phyloP scores from a whole-genome alignment of 2,797 vertebrate species.

The Phalanger gymnotis region DNA sequence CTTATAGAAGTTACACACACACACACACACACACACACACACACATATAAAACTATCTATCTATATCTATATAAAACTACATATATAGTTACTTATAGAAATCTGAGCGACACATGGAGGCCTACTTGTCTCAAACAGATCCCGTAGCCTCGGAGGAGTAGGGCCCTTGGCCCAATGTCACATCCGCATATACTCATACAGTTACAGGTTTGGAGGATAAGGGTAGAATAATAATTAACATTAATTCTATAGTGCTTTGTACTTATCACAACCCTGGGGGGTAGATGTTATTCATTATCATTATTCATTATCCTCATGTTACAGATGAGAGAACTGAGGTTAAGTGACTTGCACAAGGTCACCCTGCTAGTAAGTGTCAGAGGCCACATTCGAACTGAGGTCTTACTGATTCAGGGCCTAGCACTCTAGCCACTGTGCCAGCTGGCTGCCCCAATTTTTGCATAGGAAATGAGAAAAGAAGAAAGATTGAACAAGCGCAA shows the following conservation, averaged over 20 bases:
- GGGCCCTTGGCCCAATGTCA: too few relatives aligned
- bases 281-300: background rate
- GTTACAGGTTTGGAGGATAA: too few relatives aligned
- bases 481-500: background rate
- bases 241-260: background rate
- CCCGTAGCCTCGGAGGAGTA: too few relatives aligned
- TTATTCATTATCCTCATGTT: background rate
- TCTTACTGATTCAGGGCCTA: background rate
- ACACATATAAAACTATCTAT: too few relatives aligned
- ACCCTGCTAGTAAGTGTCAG: background rate
- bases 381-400: background rate
- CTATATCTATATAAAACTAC: too few relatives aligned
- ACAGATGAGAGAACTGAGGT: background rate
- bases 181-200: too few relatives aligned
- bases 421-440: background rate
- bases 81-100: background rate
- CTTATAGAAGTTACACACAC: too few relatives aligned
- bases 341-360: background rate
- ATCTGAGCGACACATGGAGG: background rate
- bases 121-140: too few relatives aligned
- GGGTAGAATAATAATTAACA: background rate
- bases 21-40: too few relatives aligned
- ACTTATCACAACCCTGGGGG: background rate
- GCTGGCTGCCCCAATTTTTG: background rate
- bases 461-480: background rate